These are phyloP conservation scores for Agonopterix alstromeriana DNA, from an alignment of 2,888 invertebrate genomes.

Conservation along the genomic window DNA sequence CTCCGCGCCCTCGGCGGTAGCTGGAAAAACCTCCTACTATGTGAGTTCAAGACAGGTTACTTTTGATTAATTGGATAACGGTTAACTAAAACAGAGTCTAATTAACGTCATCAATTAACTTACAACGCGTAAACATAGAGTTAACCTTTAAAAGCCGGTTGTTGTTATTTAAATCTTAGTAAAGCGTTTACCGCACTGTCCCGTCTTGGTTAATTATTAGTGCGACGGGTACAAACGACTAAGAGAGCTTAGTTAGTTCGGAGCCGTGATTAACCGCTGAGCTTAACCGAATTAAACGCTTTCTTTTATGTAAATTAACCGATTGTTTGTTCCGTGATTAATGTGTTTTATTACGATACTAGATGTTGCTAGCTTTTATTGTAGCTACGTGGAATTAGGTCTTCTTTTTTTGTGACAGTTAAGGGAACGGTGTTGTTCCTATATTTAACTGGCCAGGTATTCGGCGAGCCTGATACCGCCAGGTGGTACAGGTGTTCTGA, in stretches of 20 bases:
- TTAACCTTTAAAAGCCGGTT: constrained; percentile 50
- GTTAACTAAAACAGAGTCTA: neutral
- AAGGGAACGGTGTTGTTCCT: no score
- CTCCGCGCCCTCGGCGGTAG: constrained; percentile 85
- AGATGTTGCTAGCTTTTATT: no score
- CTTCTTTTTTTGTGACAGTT: neutral
- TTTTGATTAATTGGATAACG: neutral
- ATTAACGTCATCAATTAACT: constrained; percentile 45
- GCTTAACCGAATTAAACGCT: constrained; percentile 66
- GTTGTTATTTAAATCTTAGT: constrained; percentile 54
- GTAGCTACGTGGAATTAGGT: neutral
- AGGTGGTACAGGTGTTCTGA: no score
- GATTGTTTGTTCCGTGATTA: constrained; percentile 50
- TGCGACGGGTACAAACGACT: constrained; percentile 66
- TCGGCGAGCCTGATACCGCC: no score
- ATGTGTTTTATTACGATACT: constrained; percentile 10
- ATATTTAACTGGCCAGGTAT: no score
- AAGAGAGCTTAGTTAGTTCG: constrained; percentile 45
- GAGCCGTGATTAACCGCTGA: constrained; percentile 57
- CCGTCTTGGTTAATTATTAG: constrained; percentile 59
- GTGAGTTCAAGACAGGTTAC: constrained; percentile 77
- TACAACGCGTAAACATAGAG: constrained; percentile 31
- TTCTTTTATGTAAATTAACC: constrained; percentile 67
- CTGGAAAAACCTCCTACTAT: constrained; percentile 87
- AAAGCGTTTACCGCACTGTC: constrained; percentile 46